phyloP scores from a whole-genome alignment of 2,113 vertebrate genomes.

The Lampris megalopsis region DNA sequence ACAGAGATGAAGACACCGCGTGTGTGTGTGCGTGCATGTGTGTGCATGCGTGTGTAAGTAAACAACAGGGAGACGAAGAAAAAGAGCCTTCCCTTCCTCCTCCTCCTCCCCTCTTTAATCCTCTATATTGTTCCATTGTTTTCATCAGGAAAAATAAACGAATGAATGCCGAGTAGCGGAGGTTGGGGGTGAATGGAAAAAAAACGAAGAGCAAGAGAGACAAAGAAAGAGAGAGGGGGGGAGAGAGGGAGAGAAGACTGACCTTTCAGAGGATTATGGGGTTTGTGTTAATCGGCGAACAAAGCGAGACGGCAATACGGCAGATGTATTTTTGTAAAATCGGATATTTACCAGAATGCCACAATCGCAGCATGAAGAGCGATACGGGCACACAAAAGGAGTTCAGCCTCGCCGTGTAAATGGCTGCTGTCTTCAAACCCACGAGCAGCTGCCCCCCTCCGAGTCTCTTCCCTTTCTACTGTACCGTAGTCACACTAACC shows the following conservation, averaged over 20 bases:
- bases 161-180: constrained; percentile 23
- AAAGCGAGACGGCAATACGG: constrained; percentile 68
- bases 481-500: too few relatives aligned
- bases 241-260: constrained; percentile 51
- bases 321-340: constrained; percentile 67
- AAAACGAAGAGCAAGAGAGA: not conserved
- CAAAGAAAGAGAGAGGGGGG: constrained; percentile 9
- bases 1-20: too few relatives aligned
- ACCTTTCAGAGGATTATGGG: constrained; percentile 77
- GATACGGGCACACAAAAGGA: constrained; percentile 35
- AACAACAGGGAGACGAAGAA: not conserved
- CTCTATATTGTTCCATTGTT: constrained; percentile 60
- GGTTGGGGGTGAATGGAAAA: constrained; percentile 1
- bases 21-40: too few relatives aligned
- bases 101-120: constrained; percentile 49
- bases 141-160: constrained; percentile 51
- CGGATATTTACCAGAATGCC: constrained; percentile 51
- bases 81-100: constrained; percentile 32
- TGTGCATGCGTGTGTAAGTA: too few relatives aligned
- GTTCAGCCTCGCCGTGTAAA: constrained; percentile 22
- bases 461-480: too few relatives aligned
- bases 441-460: not conserved
- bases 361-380: constrained; percentile 30
- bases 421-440: not conserved
- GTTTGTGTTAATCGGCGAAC: constrained; percentile 63